Evolutionary conservation across 2,888 invertebrate species (phyloP).

Genomic region (Acanthopleura granulata): DNA sequence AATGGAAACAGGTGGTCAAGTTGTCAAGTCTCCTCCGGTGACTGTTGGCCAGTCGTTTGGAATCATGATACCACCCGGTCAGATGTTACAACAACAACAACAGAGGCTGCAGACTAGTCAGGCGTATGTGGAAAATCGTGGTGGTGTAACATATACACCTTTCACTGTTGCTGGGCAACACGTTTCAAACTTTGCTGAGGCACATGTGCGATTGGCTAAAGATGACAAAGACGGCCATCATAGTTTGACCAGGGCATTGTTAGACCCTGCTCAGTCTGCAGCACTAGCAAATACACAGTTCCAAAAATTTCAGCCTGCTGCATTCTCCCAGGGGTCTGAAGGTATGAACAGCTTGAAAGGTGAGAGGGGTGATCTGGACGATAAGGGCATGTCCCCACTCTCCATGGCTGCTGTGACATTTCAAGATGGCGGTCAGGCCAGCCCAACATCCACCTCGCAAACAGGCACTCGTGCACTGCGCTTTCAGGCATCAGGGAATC

Average conservation of each 20-base stretch:
- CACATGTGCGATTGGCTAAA: constrained; percentile 4
- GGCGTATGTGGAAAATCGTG: neutral
- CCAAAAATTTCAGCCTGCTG: constrained; percentile 31
- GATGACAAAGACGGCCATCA: constrained; percentile 7
- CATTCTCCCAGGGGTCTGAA: constrained; percentile 17
- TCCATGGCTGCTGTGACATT: constrained; percentile 36
- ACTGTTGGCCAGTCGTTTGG: constrained; percentile 11
- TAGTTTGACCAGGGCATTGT: constrained; percentile 3
- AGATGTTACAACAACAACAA: neutral
- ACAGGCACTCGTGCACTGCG: constrained; percentile 51
- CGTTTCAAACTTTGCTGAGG: neutral
- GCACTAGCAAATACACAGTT: constrained; percentile 36
- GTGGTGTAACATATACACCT: neutral
- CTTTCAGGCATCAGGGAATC: constrained; percentile 51
- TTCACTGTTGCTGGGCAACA: constrained; percentile 12
- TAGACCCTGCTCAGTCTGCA: constrained; percentile 13
- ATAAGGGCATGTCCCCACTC: constrained; percentile 36
- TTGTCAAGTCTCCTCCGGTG: neutral
- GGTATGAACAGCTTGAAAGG: constrained; percentile 19
- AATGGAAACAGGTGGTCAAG: constrained; percentile 10
- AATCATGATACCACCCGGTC: neutral
- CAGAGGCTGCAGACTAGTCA: neutral
- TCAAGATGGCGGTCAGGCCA: constrained; percentile 58
- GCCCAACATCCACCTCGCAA: constrained; percentile 53
- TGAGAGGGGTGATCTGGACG: constrained; percentile 24